Evolutionary conservation across 2,797 vertebrate genomes (phyloP).

Genomic region (Peromyscus aztecus): DNA sequence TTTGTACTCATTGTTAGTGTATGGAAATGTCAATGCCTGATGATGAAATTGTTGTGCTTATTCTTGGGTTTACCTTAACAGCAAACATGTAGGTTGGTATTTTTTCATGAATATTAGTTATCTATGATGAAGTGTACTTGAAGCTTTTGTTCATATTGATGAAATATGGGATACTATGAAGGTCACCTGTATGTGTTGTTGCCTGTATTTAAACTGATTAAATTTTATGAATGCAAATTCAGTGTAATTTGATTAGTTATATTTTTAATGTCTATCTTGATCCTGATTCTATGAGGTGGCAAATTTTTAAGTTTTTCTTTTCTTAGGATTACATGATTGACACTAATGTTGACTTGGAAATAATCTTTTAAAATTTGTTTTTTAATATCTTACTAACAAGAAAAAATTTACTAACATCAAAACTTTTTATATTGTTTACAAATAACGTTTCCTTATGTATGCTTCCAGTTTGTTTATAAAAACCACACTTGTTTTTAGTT

Average conservation of each 20-base stretch:
- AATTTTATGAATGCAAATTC: neutral
- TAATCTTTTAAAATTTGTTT: conserved; percentile 50
- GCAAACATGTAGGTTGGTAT: neutral
- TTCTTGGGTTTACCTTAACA: conserved; percentile 3
- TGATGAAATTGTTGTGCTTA: neutral
- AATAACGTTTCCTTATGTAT: conserved; percentile 26
- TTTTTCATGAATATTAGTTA: neutral
- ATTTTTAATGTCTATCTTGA: conserved; percentile 37
- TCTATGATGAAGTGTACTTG: neutral
- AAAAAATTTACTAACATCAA: conserved; percentile 51
- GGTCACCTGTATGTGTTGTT: neutral
- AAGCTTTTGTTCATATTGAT: neutral
- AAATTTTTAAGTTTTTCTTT: conserved; percentile 38
- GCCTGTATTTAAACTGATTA: neutral
- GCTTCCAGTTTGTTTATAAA: conserved; percentile 72
- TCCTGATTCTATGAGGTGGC: neutral
- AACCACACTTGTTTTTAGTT: conserved; percentile 71
- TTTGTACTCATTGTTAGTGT: conserved; percentile 48
- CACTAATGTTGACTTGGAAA: conserved; percentile 42
- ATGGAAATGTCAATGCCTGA: neutral
- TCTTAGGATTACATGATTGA: neutral
- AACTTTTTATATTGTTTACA: neutral
- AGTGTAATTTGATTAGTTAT: conserved; percentile 35
- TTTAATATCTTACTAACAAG: neutral
- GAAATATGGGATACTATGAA: neutral